A percentile compares a stretch with the other conserved stretches of the same genome.
These are phyloP conservation scores for Ormyrus thymus DNA, from an alignment of 2,888 invertebrate genomes.

Conservation along the genomic window DNA sequence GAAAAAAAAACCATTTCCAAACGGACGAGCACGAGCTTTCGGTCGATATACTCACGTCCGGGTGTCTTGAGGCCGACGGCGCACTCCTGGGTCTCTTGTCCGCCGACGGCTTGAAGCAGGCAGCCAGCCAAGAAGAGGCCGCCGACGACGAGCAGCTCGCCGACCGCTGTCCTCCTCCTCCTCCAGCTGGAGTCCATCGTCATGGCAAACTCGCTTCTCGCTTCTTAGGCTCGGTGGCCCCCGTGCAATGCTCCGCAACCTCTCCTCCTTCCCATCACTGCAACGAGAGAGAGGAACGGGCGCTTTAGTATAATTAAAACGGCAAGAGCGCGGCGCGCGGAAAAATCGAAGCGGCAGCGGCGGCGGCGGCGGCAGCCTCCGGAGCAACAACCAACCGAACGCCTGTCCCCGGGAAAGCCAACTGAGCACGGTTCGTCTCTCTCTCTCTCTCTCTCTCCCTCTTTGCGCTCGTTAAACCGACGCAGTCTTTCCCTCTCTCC, in stretches of 20 bases:
- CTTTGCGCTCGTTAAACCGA: neutral
- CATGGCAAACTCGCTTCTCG: too few species aligned
- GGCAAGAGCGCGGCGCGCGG: neutral
- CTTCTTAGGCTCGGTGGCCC: too few species aligned
- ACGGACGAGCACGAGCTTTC: too few species aligned
- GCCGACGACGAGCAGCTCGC: slow-evolving; percentile 1
- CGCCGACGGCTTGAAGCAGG: neutral
- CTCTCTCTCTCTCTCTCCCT: neutral
- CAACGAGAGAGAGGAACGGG: neutral
- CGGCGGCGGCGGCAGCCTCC: too few species aligned
- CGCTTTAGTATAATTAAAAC: neutral
- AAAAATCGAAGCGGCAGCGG: too few species aligned
- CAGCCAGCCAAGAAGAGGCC: slow-evolving; percentile 14
- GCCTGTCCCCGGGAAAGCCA: too few species aligned
- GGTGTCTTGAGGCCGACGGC: slow-evolving; percentile 66
- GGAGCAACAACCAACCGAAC: too few species aligned
- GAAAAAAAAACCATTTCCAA: too few species aligned
- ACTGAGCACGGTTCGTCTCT: neutral
- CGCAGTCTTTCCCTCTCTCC: neutral
- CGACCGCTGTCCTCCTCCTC: neutral
- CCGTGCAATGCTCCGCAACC: slow-evolving; percentile 20
- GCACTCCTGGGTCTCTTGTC: slow-evolving; percentile 55
- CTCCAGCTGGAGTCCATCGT: neutral
- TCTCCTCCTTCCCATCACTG: slow-evolving; percentile 41
- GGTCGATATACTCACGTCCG: slow-evolving; percentile 66